Evolutionary conservation across 2,888 invertebrate species (phyloP).

Genomic region (Ormyrus nitidulus): DNA sequence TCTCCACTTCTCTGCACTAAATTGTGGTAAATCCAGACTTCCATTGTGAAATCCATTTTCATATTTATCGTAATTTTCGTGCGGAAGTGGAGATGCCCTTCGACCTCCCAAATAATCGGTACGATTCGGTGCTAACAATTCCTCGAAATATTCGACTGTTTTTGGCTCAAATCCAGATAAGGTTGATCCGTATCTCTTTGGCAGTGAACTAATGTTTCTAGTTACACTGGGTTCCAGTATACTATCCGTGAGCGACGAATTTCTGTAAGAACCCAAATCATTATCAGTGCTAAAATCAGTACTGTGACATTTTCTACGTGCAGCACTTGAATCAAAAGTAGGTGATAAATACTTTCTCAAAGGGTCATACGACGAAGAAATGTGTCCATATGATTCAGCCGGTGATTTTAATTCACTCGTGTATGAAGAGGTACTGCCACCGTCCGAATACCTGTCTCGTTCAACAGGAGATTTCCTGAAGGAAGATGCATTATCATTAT

Average conservation of each 20-base stretch:
- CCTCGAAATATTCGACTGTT: constrained; percentile 71
- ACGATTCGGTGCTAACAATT: constrained; percentile 67
- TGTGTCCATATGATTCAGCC: not conserved
- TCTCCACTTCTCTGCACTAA: constrained; percentile 60
- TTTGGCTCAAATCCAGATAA: constrained; percentile 65
- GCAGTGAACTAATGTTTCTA: constrained; percentile 60
- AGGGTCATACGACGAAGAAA: constrained; percentile 66
- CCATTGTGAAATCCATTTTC: constrained; percentile 71
- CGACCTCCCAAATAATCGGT: constrained; percentile 65
- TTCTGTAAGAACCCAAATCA: constrained; percentile 62
- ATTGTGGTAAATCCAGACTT: constrained; percentile 59
- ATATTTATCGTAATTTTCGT: constrained; percentile 61
- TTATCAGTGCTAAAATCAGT: constrained; percentile 64
- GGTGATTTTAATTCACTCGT: constrained; percentile 64
- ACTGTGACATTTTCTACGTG: constrained; percentile 65
- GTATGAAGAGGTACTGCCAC: constrained; percentile 59
- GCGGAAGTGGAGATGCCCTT: constrained; percentile 62
- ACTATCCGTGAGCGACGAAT: constrained; percentile 57
- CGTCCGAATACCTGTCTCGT: constrained; percentile 65
- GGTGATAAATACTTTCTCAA: constrained; percentile 67
- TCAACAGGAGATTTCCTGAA: constrained; percentile 65
- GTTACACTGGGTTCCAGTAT: constrained; percentile 58
- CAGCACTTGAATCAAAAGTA: constrained; percentile 60
- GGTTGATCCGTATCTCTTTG: constrained; percentile 68
- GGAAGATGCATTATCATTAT: constrained; percentile 63